Evolutionary conservation across 2,797 vertebrate genomes (phyloP), one percentile per base, ranked within the genome.

Genomic region (Podarcis lilfordi): DNA sequence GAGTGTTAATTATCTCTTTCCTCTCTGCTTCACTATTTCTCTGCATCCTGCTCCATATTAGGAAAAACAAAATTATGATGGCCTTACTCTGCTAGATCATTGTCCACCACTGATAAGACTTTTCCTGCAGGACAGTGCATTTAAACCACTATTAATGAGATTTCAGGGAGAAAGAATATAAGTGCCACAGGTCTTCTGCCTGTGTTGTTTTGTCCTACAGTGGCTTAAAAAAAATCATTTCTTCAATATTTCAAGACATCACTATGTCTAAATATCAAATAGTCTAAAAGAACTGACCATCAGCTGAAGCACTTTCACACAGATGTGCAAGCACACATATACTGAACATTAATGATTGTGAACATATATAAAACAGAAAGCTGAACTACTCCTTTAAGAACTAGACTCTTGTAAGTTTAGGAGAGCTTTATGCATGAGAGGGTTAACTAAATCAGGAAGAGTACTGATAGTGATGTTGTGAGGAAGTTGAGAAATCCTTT

Each of bases 41-140:
- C 83, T 87, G 27, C 6, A 69, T 69, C 21, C 64, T 25, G 43
- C 5, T 89, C 11, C 1, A 93, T 92, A 84, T 64, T 85, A 61
- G 13, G 29, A n/a, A n/a, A 69, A 84, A 91, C 69, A 86, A 92
- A 92, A 88, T 93, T 89, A 88, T 81, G 91, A 91, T 89, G 91
- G 84, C 86, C 83, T 92, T 91, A 27, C 3, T 0, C 74, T 78
- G 74, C 23, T 84, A 69, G 90, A 32, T 92, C 68, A 92, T 76
- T 91, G 69, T 91, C 82, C 72, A 40, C 55, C 78, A 40, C 78
- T 91, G 90, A 55, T n/a, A 9, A 92, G 89, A 86, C 21, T 84
- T 93, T 72, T 90, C 80, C 80, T 15, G 0, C 29, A 89, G 85
- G 35, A 43, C 0, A 1, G 68, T 84, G n/a, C 88, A 90, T 80